A percentile compares a stretch with the other conserved stretches of the same genome.
Conservation (phyloP, 2,888 invertebrate genomes). For the Heliconius hortense region DNA sequence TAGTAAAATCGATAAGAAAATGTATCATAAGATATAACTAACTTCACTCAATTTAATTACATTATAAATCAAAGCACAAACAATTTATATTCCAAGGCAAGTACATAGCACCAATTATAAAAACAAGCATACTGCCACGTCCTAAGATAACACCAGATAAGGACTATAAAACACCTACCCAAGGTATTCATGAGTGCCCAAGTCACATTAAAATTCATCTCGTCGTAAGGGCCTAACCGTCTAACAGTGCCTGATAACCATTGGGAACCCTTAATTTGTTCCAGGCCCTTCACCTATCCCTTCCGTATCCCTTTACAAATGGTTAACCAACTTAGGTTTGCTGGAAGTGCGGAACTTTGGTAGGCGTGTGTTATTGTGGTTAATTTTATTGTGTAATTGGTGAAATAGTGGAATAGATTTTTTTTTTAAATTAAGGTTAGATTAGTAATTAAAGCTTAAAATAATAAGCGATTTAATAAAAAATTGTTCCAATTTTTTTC, state of each 20-base stretch:
- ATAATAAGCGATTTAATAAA: too few species aligned
- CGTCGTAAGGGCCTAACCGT: slow-evolving; percentile 64
- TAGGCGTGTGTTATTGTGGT: background rate
- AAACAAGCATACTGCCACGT: slow-evolving; percentile 22
- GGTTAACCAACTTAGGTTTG: slow-evolving; percentile 60
- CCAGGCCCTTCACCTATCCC: slow-evolving; percentile 77
- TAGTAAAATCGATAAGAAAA: background rate
- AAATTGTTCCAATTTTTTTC: too few species aligned
- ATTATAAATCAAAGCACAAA: slow-evolving; percentile 1
- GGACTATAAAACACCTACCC: slow-evolving; percentile 38
- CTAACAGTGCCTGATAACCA: slow-evolving; percentile 76
- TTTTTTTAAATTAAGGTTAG: background rate
- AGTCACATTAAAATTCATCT: slow-evolving; percentile 78
- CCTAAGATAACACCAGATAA: slow-evolving; percentile 35
- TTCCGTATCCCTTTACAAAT: slow-evolving; percentile 78
- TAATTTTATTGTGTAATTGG: background rate
- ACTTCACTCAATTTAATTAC: background rate
- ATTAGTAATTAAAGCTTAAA: background rate
- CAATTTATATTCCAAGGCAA: background rate
- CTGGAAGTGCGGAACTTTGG: slow-evolving; percentile 51
- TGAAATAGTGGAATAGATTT: background rate
- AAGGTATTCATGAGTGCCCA: slow-evolving; percentile 44
- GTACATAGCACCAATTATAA: slow-evolving; percentile 21
- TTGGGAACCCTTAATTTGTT: slow-evolving; percentile 81
- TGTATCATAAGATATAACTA: too few species aligned